These are phyloP conservation scores for Poeciliopsis presidionis DNA, from an alignment of 2,797 vertebrate species.

Conservation along the genomic window DNA sequence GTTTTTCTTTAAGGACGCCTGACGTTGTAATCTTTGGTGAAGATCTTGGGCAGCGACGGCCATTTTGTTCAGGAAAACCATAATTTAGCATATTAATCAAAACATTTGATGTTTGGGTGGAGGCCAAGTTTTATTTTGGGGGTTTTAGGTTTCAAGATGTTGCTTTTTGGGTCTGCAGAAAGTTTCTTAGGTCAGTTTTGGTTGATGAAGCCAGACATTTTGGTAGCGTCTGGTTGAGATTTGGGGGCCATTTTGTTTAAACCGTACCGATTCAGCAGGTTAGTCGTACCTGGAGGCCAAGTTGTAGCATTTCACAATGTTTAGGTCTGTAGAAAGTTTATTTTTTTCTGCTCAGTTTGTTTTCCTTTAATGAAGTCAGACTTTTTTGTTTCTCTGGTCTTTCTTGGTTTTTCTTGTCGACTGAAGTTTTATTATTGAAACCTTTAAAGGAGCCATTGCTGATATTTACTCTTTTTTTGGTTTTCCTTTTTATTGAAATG, in stretches of 20 bases:
- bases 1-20: too few relatives aligned
- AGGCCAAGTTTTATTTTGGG: slow-evolving; percentile 13
- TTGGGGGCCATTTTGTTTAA: slow-evolving; percentile 66
- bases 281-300: slow-evolving; percentile 51
- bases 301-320: neutral
- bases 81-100: slow-evolving; percentile 72
- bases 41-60: slow-evolving; percentile 45
- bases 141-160: neutral
- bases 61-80: slow-evolving; percentile 66
- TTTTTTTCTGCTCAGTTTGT: neutral
- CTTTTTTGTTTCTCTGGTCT: neutral
- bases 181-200: too few relatives aligned
- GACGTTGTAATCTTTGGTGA: neutral
- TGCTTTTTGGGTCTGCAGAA: too few relatives aligned
- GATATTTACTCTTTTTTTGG: too few relatives aligned
- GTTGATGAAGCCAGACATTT: too few relatives aligned
- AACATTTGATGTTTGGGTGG: slow-evolving; percentile 27
- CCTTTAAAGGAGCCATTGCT: neutral
- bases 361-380: neutral
- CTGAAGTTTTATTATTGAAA: neutral
- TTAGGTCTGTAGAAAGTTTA: neutral
- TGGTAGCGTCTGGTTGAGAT: neutral
- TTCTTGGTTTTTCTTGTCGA: too few relatives aligned
- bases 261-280: slow-evolving; percentile 75
- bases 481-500: too few relatives aligned